Evolutionary conservation across 1,140 invertebrate species (phyloP), one percentile per base, ranked within the genome.

Genomic region (Brachionus koreanus): DNA sequence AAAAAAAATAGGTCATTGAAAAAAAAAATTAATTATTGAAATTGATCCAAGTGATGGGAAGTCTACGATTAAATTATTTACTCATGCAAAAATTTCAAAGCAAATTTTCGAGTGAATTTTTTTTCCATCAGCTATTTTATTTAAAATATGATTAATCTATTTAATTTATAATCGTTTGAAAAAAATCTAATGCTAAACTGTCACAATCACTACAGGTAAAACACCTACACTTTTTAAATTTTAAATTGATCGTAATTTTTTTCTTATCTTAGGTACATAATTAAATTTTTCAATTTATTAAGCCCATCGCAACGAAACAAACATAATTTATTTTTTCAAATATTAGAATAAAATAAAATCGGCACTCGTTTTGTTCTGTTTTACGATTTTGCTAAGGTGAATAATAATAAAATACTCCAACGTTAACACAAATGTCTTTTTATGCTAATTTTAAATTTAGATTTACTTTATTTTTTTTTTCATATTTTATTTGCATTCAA

Each of bases 371-470:
- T n/a, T 33, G 16, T 37, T 37, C 63, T 33, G 25, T 67, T 67
- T 23, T 67, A 5, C 13, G 29, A 67, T 67, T 35, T 37, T 19
- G 19, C 49, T 57, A 16, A 57, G 49, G 49, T 57, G 49, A 57
- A 57, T 19, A 29, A 29, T 29, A 29, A 29, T 29, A 57, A 57
- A 16, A 57, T 19, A 57, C 49, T 57, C 49, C 49, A 57, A 57
- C 49, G 49, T 65, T 33, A 33, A 37, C 35, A 37, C 29, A 69
- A 69, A 69, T 69, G 65, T 69, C 65, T 69, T 37, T 69, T 69
- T 69, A 69, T 69, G 65, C 19, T 69, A 69, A 69, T 69, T 69
- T 37, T 16, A 37, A 37, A 69, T 69, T 19, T 37, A 37, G 35
- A 37, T 69, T 37, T 19, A 39, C 12, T 7, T 23, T 16, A 10